phyloP scores from a whole-genome alignment of 2,888 invertebrate species.

The Euspilapteryx auroguttella region DNA sequence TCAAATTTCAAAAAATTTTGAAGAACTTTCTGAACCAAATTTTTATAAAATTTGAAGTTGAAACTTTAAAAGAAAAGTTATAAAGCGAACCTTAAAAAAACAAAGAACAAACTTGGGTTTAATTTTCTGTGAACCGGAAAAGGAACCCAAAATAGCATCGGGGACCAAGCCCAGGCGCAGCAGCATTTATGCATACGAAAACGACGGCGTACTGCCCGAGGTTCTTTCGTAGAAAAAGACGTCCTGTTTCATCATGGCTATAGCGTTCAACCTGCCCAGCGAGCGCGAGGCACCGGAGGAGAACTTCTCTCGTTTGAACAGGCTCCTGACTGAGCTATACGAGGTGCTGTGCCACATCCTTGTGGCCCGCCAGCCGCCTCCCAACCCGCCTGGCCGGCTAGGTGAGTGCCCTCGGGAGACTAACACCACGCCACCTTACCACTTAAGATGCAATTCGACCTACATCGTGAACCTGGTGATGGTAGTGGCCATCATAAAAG shows the following conservation, averaged over 20 bases:
- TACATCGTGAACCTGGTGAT: constrained; percentile 58
- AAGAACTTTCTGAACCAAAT: too few relatives aligned
- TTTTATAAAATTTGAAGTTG: too few relatives aligned
- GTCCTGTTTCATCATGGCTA: constrained; percentile 41
- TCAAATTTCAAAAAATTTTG: constrained; percentile 1
- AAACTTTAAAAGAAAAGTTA: too few relatives aligned
- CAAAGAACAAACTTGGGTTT: too few relatives aligned
- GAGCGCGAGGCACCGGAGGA: constrained; percentile 59
- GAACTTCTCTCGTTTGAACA: constrained; percentile 59
- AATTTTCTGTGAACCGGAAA: too few relatives aligned
- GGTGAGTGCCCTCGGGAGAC: constrained; percentile 56
- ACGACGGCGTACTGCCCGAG: constrained; percentile 35
- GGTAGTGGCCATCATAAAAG: constrained; percentile 55
- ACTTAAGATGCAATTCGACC: constrained; percentile 62
- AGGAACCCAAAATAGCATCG: too few relatives aligned
- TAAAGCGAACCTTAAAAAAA: too few relatives aligned
- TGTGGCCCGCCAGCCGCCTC: constrained; percentile 52
- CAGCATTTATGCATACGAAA: constrained; percentile 50
- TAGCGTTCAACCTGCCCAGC: constrained; percentile 60
- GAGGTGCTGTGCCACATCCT: constrained; percentile 59
- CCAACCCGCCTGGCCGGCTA: constrained; percentile 48
- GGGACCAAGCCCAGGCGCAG: constrained; percentile 8
- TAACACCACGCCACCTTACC: constrained; percentile 50
- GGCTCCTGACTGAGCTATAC: constrained; percentile 57
- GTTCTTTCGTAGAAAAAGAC: constrained; percentile 47